Base-by-base conservation (phyloP, 2,797 vertebrate species). In the Ptychobarbus kaznakovi region DNA sequence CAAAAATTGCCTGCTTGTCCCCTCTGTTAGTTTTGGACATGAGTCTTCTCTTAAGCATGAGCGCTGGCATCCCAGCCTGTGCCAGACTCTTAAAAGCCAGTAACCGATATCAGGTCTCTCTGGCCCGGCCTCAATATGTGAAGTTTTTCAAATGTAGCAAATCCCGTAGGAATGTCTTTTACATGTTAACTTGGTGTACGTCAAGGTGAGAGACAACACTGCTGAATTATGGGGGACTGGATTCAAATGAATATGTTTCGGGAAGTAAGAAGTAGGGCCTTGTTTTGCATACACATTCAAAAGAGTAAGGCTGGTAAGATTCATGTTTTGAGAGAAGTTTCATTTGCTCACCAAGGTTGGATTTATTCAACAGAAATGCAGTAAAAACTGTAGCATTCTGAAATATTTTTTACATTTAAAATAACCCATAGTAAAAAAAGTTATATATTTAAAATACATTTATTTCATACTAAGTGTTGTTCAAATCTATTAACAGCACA, bases 181-280 rank as follows among this genome's bases (percentile, higher is more conserved):
- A 95, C 94, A 95, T 89, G 89, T 95, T 95, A 94, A 95, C 93
- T 94, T 93, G 92, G 91, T 94, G 94, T 95, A 93, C 90, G 92
- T 94, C 93, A 94, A 96, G 93, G 94, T 95, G 93, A 93, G 93
- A 94, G 93, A 95, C 94, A 94, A 95, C 94, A 93, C 90, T 91
- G 76, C 90, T 94, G 93, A 95, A 93, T 95, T 95, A 95, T 93
- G 90, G 91, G 87, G 86, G 88, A 90, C 90, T 93, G 91, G 93
- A 91, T 94, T 89, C 90, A 81, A 70, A 93, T 91, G 93, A 93
- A 90, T 93, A 70, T 0, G 35, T 44, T 63, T 53, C n/a, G 0
- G 32, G 49, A 65, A 56, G 38, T 42, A 3, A 68, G 44, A 56
- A 68, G 18, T 28, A n/a, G 28, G 1, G 18, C 13, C 44, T 68